Evolutionary conservation across 2,888 invertebrate species (phyloP).

Genomic region (Sepiola atlantica): DNA sequence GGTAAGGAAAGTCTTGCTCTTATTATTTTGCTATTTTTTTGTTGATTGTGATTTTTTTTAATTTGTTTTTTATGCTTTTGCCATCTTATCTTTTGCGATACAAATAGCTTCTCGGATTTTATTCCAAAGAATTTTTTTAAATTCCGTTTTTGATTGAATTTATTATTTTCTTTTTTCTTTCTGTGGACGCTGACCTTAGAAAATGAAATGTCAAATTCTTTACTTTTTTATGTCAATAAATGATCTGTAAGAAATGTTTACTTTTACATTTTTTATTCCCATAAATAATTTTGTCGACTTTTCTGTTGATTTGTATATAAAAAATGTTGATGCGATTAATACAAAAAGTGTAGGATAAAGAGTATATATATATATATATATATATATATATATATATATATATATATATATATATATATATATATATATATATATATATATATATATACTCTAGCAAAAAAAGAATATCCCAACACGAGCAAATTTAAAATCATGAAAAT

Average conservation of each 20-base stretch:
- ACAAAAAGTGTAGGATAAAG: too few species aligned
- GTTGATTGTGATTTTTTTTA: not conserved
- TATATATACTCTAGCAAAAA: too few species aligned
- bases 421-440: not conserved
- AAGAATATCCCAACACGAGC: too few species aligned
- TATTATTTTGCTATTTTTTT: not conserved
- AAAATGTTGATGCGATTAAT: too few species aligned
- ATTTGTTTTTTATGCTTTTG: not conserved
- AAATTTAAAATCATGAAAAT: too few species aligned
- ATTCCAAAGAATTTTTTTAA: not conserved
- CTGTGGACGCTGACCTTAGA: not conserved
- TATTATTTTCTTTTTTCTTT: too few species aligned
- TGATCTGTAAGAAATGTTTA: not conserved
- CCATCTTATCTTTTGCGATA: not conserved
- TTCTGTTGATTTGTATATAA: too few species aligned
- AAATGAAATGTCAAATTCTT: not conserved
- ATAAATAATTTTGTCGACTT: too few species aligned
- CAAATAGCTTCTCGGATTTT: not conserved
- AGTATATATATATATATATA: not conserved
- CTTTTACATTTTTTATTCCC: too few species aligned
- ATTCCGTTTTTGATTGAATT: not conserved
- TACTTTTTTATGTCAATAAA: not conserved
- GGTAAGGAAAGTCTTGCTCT: conserved; percentile 32
- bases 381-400: not conserved
- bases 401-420: not conserved